A percentile compares a stretch with the other conserved stretches of the same genome.
Evolutionary conservation across 2,888 invertebrate genomes (phyloP).

Genomic region (Eledona agricola): DNA sequence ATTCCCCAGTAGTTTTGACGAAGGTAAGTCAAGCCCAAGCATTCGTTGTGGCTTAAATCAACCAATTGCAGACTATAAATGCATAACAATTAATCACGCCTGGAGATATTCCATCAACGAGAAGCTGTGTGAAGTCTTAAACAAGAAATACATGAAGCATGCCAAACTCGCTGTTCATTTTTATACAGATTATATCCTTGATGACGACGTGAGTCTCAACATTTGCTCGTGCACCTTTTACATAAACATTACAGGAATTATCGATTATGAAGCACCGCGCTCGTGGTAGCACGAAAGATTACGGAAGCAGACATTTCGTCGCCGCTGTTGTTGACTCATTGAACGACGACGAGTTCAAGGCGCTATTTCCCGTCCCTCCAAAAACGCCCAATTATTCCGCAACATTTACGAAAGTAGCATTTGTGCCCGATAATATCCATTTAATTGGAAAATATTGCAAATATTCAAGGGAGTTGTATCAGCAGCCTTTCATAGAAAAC

Average conservation of each 20-base stretch:
- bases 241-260: constrained; percentile 8
- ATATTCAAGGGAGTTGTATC: constrained; percentile 10
- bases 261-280: background rate
- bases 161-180: constrained; percentile 18
- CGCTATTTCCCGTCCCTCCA: constrained; percentile 3
- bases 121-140: constrained; percentile 1
- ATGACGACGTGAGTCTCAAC: constrained; percentile 13
- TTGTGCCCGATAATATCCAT: constrained; percentile 10
- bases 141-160: constrained; percentile 2
- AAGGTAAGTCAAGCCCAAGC: too few species aligned
- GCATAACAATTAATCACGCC: constrained; percentile 6
- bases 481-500: background rate
- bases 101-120: constrained; percentile 4
- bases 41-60: constrained; percentile 6
- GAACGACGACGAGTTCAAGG: constrained; percentile 8
- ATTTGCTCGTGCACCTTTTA: background rate
- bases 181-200: constrained; percentile 9
- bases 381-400: constrained; percentile 4
- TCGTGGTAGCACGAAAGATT: background rate
- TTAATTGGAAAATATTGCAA: constrained; percentile 13
- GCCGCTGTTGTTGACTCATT: background rate
- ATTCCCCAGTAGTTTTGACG: constrained; percentile 6
- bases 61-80: background rate
- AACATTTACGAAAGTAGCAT: background rate
- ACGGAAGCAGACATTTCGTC: constrained; percentile 9